Base-by-base conservation (phyloP, 2,888 invertebrate genomes). In the Galeopsomyia nigrocyanea region DNA sequence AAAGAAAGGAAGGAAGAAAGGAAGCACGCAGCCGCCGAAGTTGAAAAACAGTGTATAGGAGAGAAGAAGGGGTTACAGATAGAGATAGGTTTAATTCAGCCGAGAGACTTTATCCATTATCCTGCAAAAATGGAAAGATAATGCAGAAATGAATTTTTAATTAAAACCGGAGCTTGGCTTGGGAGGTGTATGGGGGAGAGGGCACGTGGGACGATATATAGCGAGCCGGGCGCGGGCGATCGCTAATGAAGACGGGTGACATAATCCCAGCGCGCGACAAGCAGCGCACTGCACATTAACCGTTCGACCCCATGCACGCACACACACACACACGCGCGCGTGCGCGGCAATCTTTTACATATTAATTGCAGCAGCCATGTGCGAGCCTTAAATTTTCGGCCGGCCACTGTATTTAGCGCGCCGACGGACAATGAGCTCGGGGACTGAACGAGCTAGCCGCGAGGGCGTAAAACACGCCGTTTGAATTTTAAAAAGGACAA, bases 161-260 rank as follows among this genome's bases (percentile, higher is more conserved):
- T 69, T 64, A 63, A 39, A 64, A 39, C 57, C 31, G 19, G 16
- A 22, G n/a, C 3, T 39, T 14, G 5, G 31, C 55, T 31, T 31
- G 39, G 10, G 7, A 10, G 7, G 7, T 39, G 13, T 9, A 13
- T 9, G 10, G 10, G 39, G 39, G 10, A 13, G 39, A 10, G 13
- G 10, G 1, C 39, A 2, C 26, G 22, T 21, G 47, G n/a, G 31
- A 22, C 6, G 13, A 19, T 16, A 26, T 14, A 22, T 19, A 9
- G 19, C 26, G 26, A 3, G 26, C 7, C 16, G 58, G 1, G 31
- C 13, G 16, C 13, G 31, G 21, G 60, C n/a, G 47, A 68, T 50
- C 57, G 70, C 65, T 70, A 65, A 70, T 65, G 64, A 70, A 70
- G 70, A 70, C 57, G 64, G 57, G 64, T 70, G 19, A 70, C 70